Evolutionary conservation across 2,888 invertebrate genomes (phyloP).

Genomic region (Chrysina gloriosa): DNA sequence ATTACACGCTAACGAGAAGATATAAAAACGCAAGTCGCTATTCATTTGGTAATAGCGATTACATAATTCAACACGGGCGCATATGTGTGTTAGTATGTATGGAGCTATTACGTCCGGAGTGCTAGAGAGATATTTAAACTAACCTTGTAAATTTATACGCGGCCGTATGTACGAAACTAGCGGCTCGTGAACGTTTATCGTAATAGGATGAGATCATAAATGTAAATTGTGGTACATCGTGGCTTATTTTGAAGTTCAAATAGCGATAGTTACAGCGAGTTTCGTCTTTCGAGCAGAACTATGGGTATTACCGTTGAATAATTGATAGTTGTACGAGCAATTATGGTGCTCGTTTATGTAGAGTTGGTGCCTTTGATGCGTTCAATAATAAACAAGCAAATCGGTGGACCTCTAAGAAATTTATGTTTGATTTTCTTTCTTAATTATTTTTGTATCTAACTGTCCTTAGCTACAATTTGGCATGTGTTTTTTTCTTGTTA

Average conservation of each 20-base stretch:
- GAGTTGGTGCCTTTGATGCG: too few species aligned
- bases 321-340: neutral
- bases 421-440: too few species aligned
- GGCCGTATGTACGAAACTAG: neutral
- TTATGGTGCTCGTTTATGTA: too few species aligned
- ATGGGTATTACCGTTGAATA: neutral
- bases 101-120: too few species aligned
- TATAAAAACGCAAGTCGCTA: too few species aligned
- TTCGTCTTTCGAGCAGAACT: neutral
- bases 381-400: too few species aligned
- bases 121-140: slow-evolving; percentile 37
- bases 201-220: slow-evolving; percentile 33
- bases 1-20: too few species aligned
- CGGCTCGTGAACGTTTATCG: slow-evolving; percentile 10
- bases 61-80: slow-evolving; percentile 1
- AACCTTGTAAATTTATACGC: slow-evolving; percentile 29
- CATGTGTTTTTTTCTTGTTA: too few species aligned
- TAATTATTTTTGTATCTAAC: too few species aligned
- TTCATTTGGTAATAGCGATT: slow-evolving; percentile 3
- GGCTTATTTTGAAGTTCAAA: neutral
- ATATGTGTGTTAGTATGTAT: too few species aligned
- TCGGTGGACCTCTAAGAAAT: too few species aligned
- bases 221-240: slow-evolving; percentile 17
- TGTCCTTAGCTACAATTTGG: too few species aligned
- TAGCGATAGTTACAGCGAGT: neutral